phyloP scores from a whole-genome alignment of 2,797 vertebrate species.

The Salmo trutta region DNA sequence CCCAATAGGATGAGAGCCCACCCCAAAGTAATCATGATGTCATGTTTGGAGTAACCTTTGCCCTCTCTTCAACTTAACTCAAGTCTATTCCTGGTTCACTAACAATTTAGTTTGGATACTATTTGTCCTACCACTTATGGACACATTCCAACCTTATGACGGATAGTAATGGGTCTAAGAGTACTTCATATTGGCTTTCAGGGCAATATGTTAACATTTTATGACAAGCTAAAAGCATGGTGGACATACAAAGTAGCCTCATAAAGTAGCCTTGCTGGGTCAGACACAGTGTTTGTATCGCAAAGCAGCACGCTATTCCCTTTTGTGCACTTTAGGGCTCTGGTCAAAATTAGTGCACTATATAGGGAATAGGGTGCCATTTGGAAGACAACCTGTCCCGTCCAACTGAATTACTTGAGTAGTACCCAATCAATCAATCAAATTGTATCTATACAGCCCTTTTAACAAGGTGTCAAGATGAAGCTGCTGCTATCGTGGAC shows the following conservation, averaged over 20 bases:
- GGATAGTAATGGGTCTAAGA: neutral
- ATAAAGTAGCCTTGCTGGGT: neutral
- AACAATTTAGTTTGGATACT: neutral
- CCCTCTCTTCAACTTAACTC: neutral
- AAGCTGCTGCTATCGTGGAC: no score
- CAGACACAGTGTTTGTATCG: neutral
- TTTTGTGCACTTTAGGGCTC: no score
- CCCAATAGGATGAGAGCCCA: neutral
- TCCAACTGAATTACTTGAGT: no score
- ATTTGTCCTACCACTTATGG: neutral
- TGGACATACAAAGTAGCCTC: neutral
- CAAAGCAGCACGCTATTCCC: neutral
- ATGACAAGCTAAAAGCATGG: slow-evolving; percentile 3
- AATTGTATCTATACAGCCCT: no score
- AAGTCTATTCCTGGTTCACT: slow-evolving; percentile 1
- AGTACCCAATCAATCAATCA: no score
- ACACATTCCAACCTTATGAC: neutral
- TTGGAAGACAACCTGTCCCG: no score
- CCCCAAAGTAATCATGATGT: neutral
- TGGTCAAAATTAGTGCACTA: no score
- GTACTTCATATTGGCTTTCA: neutral
- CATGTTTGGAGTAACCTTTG: neutral
- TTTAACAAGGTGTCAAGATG: no score
- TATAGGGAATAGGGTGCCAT: no score
- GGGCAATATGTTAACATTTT: neutral